Evolutionary conservation across 1,140 invertebrate species (phyloP).

Genomic region (Drosophila grimshawi): DNA sequence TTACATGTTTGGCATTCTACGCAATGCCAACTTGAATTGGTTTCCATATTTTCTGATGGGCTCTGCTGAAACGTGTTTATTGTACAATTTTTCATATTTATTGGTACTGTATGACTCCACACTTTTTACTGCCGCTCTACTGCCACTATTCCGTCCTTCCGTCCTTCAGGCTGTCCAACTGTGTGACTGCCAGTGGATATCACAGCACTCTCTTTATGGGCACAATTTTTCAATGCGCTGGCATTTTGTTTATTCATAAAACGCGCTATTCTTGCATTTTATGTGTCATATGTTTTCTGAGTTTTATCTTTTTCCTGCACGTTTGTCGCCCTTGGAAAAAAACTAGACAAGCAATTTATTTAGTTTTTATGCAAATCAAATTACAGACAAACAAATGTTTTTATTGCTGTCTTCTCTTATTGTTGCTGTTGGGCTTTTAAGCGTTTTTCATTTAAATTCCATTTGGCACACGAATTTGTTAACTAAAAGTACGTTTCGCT

Average conservation of each 20-base stretch:
- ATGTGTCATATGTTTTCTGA: slow-evolving; percentile 36
- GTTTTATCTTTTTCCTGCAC: slow-evolving; percentile 25
- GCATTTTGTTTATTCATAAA: slow-evolving; percentile 67
- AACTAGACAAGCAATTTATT: slow-evolving; percentile 62
- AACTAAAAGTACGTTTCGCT: slow-evolving; percentile 25
- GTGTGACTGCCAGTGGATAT: slow-evolving; percentile 13
- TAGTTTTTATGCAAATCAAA: slow-evolving; percentile 76
- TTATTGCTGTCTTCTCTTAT: slow-evolving; percentile 36
- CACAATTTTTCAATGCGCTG: slow-evolving; percentile 35
- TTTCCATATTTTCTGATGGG: background rate
- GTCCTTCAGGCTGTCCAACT: background rate
- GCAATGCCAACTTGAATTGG: slow-evolving; percentile 9
- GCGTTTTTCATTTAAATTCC: slow-evolving; percentile 56
- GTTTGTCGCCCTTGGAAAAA: slow-evolving; percentile 18
- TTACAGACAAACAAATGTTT: slow-evolving; percentile 50
- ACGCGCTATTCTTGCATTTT: slow-evolving; percentile 33
- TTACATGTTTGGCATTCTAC: slow-evolving; percentile 27
- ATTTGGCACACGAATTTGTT: slow-evolving; percentile 47
- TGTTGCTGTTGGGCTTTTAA: slow-evolving; percentile 20
- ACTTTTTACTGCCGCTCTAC: slow-evolving; percentile 3
- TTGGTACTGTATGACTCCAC: slow-evolving; percentile 56
- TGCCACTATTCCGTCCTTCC: background rate
- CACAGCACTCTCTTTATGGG: background rate
- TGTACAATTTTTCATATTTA: slow-evolving; percentile 62
- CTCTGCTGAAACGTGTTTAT: slow-evolving; percentile 47